Evolutionary conservation across 2,113 vertebrate species (phyloP).

Genomic region (Dicrurus megarhynchus): DNA sequence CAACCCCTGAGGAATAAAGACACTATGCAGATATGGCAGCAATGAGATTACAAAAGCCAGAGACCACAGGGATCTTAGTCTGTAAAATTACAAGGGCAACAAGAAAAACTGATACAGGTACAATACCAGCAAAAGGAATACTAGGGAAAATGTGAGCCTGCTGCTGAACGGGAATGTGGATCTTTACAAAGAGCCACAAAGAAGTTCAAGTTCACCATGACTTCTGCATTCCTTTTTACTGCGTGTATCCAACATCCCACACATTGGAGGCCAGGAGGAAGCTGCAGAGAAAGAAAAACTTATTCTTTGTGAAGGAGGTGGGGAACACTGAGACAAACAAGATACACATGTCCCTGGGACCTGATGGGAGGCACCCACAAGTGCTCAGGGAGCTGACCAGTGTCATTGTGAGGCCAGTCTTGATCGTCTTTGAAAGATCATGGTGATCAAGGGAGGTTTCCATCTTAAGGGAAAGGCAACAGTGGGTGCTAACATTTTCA

Average conservation of each 20-base stretch:
- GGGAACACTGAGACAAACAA: neutral
- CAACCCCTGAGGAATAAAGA: neutral
- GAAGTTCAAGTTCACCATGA: neutral
- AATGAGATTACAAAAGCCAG: neutral
- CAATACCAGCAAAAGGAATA: neutral
- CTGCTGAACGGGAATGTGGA: neutral
- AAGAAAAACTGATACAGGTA: neutral
- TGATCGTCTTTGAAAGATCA: neutral
- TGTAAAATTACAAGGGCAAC: neutral
- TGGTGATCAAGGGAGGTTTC: neutral
- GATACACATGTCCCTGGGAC: neutral
- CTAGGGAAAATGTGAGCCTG: neutral
- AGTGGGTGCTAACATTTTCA: neutral
- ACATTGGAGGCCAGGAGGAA: neutral
- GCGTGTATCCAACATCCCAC: neutral
- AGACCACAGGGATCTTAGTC: neutral
- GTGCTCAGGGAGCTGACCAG: neutral
- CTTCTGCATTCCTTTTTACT: neutral
- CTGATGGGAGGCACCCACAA: neutral
- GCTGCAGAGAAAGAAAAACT: neutral
- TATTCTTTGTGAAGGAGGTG: neutral
- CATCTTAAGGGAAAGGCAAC: neutral
- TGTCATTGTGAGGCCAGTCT: neutral
- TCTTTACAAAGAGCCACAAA: neutral
- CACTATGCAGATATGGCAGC: neutral